Percentiles rank a stretch among this genome's conserved stretches.
Evolutionary conservation across 64 coral and sea anemone genomes (phyloP).

Genomic region (Orbicella faveolata): DNA sequence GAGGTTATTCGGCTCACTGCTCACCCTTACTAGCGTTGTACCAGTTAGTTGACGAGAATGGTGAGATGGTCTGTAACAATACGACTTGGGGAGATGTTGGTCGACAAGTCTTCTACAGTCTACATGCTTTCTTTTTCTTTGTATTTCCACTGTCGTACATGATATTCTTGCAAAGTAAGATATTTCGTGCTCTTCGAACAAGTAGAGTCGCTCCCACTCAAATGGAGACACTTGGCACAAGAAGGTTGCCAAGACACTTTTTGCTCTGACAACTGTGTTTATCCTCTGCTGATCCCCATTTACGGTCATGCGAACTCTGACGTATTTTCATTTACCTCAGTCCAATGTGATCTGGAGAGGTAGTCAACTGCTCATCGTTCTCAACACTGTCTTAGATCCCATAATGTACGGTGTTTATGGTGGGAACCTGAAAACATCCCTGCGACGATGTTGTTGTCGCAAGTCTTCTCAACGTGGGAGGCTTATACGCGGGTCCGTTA

Average conservation of each 20-base stretch:
- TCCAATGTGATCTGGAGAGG: background rate
- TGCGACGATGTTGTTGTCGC: background rate
- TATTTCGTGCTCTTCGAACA: background rate
- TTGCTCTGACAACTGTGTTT: background rate
- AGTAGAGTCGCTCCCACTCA: background rate
- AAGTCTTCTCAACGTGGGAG: background rate
- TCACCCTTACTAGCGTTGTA: background rate
- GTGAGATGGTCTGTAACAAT: background rate
- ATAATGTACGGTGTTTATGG: background rate
- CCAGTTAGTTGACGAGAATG: background rate
- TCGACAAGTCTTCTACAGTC: background rate
- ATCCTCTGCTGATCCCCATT: background rate
- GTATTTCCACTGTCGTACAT: background rate
- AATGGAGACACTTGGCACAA: background rate
- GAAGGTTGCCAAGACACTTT: slow-evolving; percentile 3
- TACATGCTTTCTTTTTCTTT: background rate
- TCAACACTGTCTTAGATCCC: background rate
- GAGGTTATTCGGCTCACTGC: background rate
- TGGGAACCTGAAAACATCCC: background rate
- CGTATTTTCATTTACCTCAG: background rate
- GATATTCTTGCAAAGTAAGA: background rate
- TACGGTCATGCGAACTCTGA: background rate
- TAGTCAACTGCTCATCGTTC: background rate
- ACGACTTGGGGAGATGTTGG: background rate
- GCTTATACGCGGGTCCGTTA: background rate